A percentile compares a stretch with the other conserved stretches of the same genome.
These are phyloP conservation scores for Piscicola geometra DNA, from an alignment of 2,888 invertebrate species.

Conservation along the genomic window DNA sequence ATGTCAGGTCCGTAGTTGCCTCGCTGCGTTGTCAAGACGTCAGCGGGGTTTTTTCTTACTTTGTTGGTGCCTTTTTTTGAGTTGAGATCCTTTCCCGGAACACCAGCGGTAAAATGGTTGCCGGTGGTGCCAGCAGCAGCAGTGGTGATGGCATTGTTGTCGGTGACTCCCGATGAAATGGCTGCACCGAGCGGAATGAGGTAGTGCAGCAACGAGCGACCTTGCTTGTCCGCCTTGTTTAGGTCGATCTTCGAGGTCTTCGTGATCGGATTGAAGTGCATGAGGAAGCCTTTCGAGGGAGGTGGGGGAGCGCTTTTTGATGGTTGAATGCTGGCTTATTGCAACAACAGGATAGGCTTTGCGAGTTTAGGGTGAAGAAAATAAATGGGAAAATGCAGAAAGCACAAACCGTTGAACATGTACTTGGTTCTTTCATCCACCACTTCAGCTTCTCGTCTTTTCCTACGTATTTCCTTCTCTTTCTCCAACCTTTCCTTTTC, in stretches of 20 bases:
- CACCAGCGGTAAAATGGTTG: no score
- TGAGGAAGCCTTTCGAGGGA: constrained; percentile 28
- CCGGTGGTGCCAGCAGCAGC: no score
- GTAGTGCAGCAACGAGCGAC: constrained; percentile 55
- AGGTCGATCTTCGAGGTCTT: constrained; percentile 51
- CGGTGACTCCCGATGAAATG: background rate
- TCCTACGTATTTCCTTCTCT: no score
- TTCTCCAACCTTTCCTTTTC: background rate
- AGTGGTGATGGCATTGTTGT: no score
- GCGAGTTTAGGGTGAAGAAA: no score
- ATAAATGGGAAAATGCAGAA: background rate
- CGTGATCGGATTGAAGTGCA: constrained; percentile 36
- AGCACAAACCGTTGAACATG: background rate
- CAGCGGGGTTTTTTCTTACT: background rate
- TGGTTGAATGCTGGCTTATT: no score
- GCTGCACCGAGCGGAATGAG: constrained; percentile 45
- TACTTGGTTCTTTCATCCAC: background rate
- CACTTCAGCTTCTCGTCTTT: background rate
- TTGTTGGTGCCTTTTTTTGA: no score
- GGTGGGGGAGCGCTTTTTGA: no score
- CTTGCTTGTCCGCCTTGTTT: constrained; percentile 49
- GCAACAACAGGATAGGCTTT: no score
- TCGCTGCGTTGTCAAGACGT: background rate
- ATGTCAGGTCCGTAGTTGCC: background rate
- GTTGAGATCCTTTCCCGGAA: no score